phyloP scores from a whole-genome alignment of 1,140 invertebrate species.

The Lepidostoma basale region DNA sequence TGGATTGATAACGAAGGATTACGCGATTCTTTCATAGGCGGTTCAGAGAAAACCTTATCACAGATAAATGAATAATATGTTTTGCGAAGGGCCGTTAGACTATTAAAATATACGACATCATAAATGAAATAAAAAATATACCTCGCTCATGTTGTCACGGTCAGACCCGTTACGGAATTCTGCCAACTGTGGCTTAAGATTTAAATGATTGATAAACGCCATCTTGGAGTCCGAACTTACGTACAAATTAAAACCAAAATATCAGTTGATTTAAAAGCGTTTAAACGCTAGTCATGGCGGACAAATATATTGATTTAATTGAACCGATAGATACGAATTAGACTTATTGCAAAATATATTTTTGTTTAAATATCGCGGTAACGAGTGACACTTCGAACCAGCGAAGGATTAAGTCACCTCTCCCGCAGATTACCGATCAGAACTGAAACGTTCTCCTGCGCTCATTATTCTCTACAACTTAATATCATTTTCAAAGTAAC shows the following conservation, averaged over 20 bases:
- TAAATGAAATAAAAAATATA: constrained; percentile 34
- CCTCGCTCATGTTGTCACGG: constrained; percentile 59
- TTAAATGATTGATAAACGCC: constrained; percentile 56
- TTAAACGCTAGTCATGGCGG: constrained; percentile 5
- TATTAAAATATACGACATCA: neutral
- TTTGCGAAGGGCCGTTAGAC: neutral
- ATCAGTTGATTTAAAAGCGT: neutral
- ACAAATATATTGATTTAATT: neutral
- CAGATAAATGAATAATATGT: neutral
- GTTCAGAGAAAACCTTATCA: neutral
- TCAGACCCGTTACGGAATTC: constrained; percentile 57
- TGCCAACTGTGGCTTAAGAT: constrained; percentile 57
- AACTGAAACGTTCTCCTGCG: no score
- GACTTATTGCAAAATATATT: constrained; percentile 4
- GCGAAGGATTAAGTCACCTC: constrained; percentile 19
- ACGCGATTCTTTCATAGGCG: neutral
- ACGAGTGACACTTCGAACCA: neutral
- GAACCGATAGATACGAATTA: neutral
- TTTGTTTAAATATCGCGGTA: no score
- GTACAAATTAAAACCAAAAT: neutral
- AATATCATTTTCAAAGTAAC: no score
- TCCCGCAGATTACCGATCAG: constrained; percentile 25
- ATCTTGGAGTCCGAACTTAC: constrained; percentile 39
- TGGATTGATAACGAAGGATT: neutral
- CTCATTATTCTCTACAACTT: no score